These are phyloP conservation scores for Heliornis fulica DNA, from an alignment of 2,113 vertebrate species.

Conservation along the genomic window DNA sequence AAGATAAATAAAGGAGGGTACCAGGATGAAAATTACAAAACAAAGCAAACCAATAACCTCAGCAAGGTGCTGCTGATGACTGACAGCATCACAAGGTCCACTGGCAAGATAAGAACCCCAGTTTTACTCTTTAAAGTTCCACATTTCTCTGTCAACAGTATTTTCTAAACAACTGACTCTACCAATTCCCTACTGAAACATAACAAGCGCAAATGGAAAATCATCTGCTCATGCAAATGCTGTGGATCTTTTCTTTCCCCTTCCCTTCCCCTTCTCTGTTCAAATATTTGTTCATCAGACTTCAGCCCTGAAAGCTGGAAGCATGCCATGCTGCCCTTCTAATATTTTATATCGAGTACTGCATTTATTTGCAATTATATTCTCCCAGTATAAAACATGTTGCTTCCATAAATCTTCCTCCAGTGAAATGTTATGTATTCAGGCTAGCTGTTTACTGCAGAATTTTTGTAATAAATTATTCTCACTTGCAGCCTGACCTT, in stretches of 20 bases:
- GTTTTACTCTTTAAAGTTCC: not conserved
- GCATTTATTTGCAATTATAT: conserved; percentile 27
- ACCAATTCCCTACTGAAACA: not conserved
- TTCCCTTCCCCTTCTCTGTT: not conserved
- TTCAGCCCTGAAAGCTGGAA: not conserved
- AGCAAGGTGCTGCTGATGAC: not conserved
- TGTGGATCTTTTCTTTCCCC: not conserved
- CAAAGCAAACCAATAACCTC: not conserved
- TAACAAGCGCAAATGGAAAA: not conserved
- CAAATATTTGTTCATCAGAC: conserved; percentile 19
- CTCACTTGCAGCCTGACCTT: not conserved
- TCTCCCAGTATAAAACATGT: not conserved
- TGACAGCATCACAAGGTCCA: not conserved
- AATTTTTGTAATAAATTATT: conserved; percentile 9
- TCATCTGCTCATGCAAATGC: not conserved
- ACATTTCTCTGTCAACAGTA: not conserved
- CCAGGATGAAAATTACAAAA: not conserved
- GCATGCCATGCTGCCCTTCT: not conserved
- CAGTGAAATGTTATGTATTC: not conserved
- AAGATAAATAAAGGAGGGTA: not conserved
- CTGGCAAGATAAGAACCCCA: not conserved
- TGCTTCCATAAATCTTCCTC: not conserved
- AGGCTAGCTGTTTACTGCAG: not conserved
- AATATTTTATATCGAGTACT: not conserved
- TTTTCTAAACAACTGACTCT: conserved; percentile 4